Base-by-base conservation (phyloP, 2,797 vertebrate species). In the Halcyon leucocephala region DNA sequence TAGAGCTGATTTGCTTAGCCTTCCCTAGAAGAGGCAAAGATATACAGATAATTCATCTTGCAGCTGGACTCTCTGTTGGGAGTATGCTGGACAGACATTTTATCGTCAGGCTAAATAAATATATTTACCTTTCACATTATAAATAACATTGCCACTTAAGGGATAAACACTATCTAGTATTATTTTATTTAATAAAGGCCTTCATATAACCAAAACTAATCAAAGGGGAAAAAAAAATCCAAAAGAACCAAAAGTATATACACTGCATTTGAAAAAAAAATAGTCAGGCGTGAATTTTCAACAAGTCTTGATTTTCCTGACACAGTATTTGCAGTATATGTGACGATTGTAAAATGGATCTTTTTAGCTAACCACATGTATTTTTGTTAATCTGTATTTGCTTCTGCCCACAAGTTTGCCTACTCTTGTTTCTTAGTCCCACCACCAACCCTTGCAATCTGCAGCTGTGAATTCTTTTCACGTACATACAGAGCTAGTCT, bases 61-160 rank as follows among this genome's bases (percentile, higher is more conserved):
- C 95, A 96, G 86, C 80, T 83, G 62, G 28, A 80, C 29, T 87
- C 66, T 28, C 77, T 86, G 35, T 79, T 94, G 87, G 57, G 46
- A 96, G n/a, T n/a, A 35, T 64, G 37, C 57, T 86, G 28, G 16
- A 84, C 33, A 90, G 57, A 89, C 42, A 95, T 55, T 89, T 91
- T 58, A 84, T 61, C 66, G 93, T 80, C 79, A 86, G 39, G 54
- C 54, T 85, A 91, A 85, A 80, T 90, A 66, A 90, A 87, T 91
- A 46, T 21, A 88, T 82, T 96, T 66, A 69, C 71, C 33, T 95
- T 93, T 37, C 80, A 79, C 25, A 72, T 64, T 55, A 88, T 64
- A 80, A 95, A 89, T 88, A 82, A 92, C 83, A 95, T 67, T 82
- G 58, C 10, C 49, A 51, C 54, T 94, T 60, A 13, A 65, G 37